Base-by-base conservation (phyloP, 2,888 invertebrate genomes). In the Tiphia femorata region DNA sequence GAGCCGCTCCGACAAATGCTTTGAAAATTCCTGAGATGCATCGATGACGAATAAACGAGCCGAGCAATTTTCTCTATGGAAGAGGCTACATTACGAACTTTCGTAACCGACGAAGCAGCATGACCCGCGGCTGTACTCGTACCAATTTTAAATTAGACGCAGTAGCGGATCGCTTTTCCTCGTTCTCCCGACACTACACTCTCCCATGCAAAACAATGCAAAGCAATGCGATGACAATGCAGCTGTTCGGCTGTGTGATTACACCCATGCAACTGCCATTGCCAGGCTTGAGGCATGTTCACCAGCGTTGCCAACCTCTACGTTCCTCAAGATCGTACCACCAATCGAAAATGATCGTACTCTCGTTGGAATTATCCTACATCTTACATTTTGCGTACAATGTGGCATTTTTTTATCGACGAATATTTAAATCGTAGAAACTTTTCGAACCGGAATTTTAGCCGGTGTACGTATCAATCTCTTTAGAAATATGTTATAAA, bases 31-130 rank as follows among this genome's bases (percentile, higher is more conserved):
- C n/a, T 53, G 54, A 58, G 58, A 60, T 53, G 55, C 70, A 71
- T 71, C 72, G 70, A 72, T 72, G 69, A 57, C 40, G 56, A 67
- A 55, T 66, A 64, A 57, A 42, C 46, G 48, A 38, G 48, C 54
- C 52, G 51, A 33, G 27, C 41, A 30, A 53, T 37, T 23, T 47
- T 51, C 12, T 40, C 37, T 30, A 23, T 47, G 46, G 35, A 49
- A 46, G 38, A 56, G 64, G 62, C 72, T 73, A 73, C 71, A 72
- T 73, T 60, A 54, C 70, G 67, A 50, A 55, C 52, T 35, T 49
- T 25, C 57, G 54, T 53, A 53, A 61, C 52, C 67, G 57, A 43
- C 52, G 44, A 37, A 38, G 46, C 51, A 53, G 57, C 51, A 41
- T 49, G 46, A 61, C 50, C 49, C 52, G 56, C 49, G 51, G 52